phyloP scores from a whole-genome alignment of 2,113 vertebrate genomes.

The Salvelinus namaycush region DNA sequence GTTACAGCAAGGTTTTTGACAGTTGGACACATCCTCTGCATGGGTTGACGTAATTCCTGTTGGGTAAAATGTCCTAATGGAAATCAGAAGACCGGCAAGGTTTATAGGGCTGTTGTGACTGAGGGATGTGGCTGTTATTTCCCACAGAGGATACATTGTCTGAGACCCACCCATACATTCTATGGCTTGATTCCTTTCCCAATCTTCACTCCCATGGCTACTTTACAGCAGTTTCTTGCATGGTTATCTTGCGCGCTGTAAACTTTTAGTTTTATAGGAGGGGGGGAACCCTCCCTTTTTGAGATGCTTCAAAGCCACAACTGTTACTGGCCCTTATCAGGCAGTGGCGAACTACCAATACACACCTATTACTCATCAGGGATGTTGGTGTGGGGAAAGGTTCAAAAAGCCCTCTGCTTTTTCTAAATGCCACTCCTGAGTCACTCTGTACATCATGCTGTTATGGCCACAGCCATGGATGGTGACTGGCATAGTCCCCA shows the following conservation, averaged over 20 bases:
- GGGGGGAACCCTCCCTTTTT: background rate
- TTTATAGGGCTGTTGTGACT: slow-evolving; percentile 51
- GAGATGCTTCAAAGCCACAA: background rate
- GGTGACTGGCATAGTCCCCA: background rate
- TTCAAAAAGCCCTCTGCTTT: background rate
- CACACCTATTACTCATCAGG: too few species aligned
- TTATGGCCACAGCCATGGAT: background rate
- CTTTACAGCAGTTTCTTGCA: slow-evolving; percentile 22
- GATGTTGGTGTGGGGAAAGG: background rate
- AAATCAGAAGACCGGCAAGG: slow-evolving; percentile 63
- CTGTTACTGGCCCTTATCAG: background rate
- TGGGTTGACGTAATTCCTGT: slow-evolving; percentile 32
- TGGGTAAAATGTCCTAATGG: slow-evolving; percentile 39
- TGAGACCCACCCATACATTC: slow-evolving; percentile 24
- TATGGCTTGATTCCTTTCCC: slow-evolving; percentile 41
- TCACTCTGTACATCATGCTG: background rate
- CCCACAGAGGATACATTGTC: slow-evolving; percentile 67
- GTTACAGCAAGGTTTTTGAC: too few species aligned
- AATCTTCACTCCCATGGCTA: slow-evolving; percentile 43
- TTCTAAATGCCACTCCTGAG: background rate
- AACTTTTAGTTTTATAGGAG: background rate
- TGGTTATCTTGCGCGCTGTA: background rate
- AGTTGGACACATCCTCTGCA: slow-evolving; percentile 8
- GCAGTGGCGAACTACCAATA: background rate
- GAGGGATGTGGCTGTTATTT: slow-evolving; percentile 27